Evolutionary conservation across 23 tunicate genomes (phyloP), one percentile per base, ranked within the genome.

Genomic region (Pegea sp.): DNA sequence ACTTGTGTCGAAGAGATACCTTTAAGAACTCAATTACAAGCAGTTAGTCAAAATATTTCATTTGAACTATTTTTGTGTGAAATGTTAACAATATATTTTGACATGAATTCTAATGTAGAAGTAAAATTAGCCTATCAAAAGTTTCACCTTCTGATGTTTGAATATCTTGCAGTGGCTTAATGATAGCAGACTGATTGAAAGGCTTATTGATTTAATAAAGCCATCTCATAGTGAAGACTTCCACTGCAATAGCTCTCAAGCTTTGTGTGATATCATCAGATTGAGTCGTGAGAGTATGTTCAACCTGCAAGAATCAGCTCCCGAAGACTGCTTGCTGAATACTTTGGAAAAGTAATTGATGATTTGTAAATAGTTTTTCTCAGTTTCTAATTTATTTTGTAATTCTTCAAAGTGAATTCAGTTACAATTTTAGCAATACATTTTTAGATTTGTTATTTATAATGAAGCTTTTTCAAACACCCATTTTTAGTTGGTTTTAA

Each of bases 261-360:
- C 95, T 19, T 43, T 84, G 53, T 84, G 95, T 63, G 95, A 84
- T 44, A 64, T 84, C 28, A 84, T 84, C 8, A 73, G 95, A 26
- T 63, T 84, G 27, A 84, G 95, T 57, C 50, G 95, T 52, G 95
- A 84, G 54, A 84, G 74, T 32, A 84, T 84, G 95, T 84, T 69
- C 62, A 84, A 84, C 4, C 63, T 74, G 84, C 95, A 84, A 58
- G 95, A 84, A 31, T 84, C 95, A 3, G 95, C 95, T 8, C 95
- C 74, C 43, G 95, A 84, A 3, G 95, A 84, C 63, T 84, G 84
- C 25, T 42, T 84, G 34, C 53, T 84, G 3, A 68, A 66, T 54
- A 67, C 84, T 13, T 52, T 84, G 28, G 95, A 84, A 68, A 67
- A 63, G 95, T 84, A 2, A 3, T 18, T 48, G 21, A 19, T 56